These are phyloP conservation scores for Rhinophrynus dorsalis DNA, from an alignment of 2,797 vertebrate species.

Conservation along the genomic window DNA sequence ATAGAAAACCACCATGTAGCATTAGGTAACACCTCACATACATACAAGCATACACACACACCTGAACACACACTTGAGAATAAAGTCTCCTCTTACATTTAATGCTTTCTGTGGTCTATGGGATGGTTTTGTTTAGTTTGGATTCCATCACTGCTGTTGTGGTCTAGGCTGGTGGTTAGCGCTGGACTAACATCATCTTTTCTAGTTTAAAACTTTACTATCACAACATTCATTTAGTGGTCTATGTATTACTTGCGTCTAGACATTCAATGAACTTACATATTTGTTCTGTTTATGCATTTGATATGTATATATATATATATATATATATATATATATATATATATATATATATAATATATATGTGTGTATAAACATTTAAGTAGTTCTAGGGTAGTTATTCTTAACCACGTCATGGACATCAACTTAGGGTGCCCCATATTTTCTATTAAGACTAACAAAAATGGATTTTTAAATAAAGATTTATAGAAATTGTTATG, in stretches of 20 bases:
- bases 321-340: too few relatives aligned
- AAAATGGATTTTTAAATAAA: too few relatives aligned
- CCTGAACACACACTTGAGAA: not conserved
- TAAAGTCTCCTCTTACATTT: not conserved
- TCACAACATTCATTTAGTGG: slow-evolving; percentile 16
- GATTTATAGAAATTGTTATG: too few relatives aligned
- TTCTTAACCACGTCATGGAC: too few relatives aligned
- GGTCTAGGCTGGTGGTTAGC: not conserved
- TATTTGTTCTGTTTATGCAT: slow-evolving; percentile 13
- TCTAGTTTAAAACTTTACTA: not conserved
- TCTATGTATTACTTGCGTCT: slow-evolving; percentile 15
- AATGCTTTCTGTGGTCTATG: not conserved
- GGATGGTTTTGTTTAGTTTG: slow-evolving; percentile 11
- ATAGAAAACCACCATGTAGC: slow-evolving; percentile 9
- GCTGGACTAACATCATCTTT: not conserved
- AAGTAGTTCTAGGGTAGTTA: too few relatives aligned
- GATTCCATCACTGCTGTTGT: not conserved
- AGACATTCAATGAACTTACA: slow-evolving; percentile 21
- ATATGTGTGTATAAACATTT: too few relatives aligned
- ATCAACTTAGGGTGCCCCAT: too few relatives aligned
- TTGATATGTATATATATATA: not conserved
- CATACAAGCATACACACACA: too few relatives aligned
- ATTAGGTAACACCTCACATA: not conserved
- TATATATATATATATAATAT: too few relatives aligned
- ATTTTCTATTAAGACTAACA: too few relatives aligned